These are phyloP conservation scores for Pherbina coryleti DNA, from an alignment of 2,888 invertebrate species.

Conservation along the genomic window DNA sequence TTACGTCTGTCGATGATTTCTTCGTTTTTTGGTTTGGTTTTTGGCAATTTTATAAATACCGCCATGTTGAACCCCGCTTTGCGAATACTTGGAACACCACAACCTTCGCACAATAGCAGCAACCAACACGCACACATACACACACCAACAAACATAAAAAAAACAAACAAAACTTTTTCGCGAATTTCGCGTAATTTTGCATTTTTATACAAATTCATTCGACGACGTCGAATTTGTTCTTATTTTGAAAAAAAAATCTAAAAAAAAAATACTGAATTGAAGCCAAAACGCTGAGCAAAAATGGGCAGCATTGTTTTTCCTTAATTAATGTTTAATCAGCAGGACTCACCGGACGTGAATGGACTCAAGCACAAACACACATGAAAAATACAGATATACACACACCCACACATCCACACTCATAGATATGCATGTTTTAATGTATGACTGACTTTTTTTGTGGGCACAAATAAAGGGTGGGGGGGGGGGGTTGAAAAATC, in stretches of 20 bases:
- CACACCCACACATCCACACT: conserved; percentile 36
- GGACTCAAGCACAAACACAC: background rate
- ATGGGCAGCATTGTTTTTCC: conserved; percentile 64
- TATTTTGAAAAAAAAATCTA: conserved; percentile 43
- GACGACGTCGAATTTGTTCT: conserved; percentile 45
- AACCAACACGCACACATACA: background rate
- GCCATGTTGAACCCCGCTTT: conserved; percentile 41
- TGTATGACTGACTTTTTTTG: background rate
- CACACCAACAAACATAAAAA: conserved; percentile 31
- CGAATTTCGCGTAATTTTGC: conserved; percentile 63
- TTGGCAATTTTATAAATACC: conserved; percentile 57
- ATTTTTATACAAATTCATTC: conserved; percentile 63
- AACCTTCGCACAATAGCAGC: background rate
- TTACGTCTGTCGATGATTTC: conserved; percentile 67
- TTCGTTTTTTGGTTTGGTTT: conserved; percentile 57
- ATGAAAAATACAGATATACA: background rate
- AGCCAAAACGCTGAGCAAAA: conserved; percentile 34
- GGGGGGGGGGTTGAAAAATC: background rate
- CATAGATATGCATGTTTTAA: conserved; percentile 18
- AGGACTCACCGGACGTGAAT: conserved; percentile 55
- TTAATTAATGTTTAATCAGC: conserved; percentile 71
- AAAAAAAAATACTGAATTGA: conserved; percentile 37
- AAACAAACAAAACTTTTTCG: conserved; percentile 47
- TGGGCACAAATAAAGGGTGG: background rate
- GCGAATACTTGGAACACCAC: background rate